Base-by-base conservation (phyloP, 2,797 vertebrate species). In the Rhinichthys osculus region DNA sequence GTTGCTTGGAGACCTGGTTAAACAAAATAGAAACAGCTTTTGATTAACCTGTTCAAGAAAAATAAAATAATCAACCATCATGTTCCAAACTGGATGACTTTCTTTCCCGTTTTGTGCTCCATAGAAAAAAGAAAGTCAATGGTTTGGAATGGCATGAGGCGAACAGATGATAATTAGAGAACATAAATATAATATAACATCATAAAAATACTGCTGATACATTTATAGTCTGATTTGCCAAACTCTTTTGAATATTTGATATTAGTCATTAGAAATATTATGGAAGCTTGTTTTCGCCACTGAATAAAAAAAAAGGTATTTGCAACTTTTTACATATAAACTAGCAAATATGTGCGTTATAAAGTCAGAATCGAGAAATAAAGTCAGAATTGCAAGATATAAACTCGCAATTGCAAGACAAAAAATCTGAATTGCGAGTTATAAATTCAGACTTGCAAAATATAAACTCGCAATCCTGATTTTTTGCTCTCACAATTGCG, bases 1-100 rank as follows among this genome's bases (percentile, higher is more conserved):
- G 91, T 54, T 94, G 91, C 78, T 94, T 91, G 59, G 88, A 87
- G 23, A 93, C 78, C 96, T 96, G 90, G 23, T 47, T 7, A 50
- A 40, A 30, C 30, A 66, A 76, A 59, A 70, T 7, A 6, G n/a
- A 88, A 64, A 70, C 27, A 64, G 30, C 70, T 42, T 30, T 44
- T 50, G 3, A 83, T 47, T 19, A 77, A 77, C 6, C 10, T 6
- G 11, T 33, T 19, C 21, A n/a, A 57, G 42, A 47, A 77, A 30
- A 35, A 78, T n/a, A 78, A 38, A 40, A 57, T 47, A 17, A 52
- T 21, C 14, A 11, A 54, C 11, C 13, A 64, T 16, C 27, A 3
- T 33, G 6, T 64, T 64, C 27, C 27, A 64, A 30, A 33, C 30
- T 66, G 62, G 62, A 33, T 66, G 27, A 66, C 30, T 66, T 33